Evolutionary conservation across 2,797 vertebrate genomes (phyloP), one percentile per base, ranked within the genome.

Genomic region (Gouania willdenowi): DNA sequence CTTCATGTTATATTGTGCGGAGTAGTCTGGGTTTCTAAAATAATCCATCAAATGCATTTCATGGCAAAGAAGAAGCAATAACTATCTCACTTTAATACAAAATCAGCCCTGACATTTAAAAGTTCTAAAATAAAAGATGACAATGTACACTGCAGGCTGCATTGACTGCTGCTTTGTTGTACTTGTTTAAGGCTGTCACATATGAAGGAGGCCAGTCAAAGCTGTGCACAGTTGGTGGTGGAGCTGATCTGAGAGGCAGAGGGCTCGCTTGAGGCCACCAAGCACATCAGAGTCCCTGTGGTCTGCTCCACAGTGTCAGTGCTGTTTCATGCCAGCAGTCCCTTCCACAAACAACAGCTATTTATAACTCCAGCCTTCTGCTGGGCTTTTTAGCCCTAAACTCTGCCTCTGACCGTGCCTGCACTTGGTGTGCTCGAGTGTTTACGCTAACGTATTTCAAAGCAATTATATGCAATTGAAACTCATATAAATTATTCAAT

Each of bases 401-500:
- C 68, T 66, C 68, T 48, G 51, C 58, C 57, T 22, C 85, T 88
- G 80, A 88, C 83, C 81, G 76, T 69, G 64, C 61, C 66, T 73
- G 66, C 42, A 18, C 46, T 55, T 27, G 41, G 41, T 49, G 40
- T 36, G 57, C 34, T 15, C 42, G 47, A 42, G 59, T 29, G 45
- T 52, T 48, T 29, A 20, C 26, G 22, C 56, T 41, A 61, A 73
- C 82, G 67, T 79, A 50, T 83, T 77, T 78, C 77, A 78, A 53
- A 74, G 74, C 65, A 36, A 79, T 81, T 81, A 82, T 32, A 74
- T 75, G 81, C 78, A 75, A 80, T 75, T 71, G 88, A 87, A 81
- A 76, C 82, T 86, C 69, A 5, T 31, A 91, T 94, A 87, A 93
- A 93, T 91, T 91, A 93, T 94, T 93, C 83, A 93, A 62, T 62